Base-by-base conservation (phyloP, 37 sponge, comb jelly and placozoan species). In the Chondrilla cf. caribensis region DNA sequence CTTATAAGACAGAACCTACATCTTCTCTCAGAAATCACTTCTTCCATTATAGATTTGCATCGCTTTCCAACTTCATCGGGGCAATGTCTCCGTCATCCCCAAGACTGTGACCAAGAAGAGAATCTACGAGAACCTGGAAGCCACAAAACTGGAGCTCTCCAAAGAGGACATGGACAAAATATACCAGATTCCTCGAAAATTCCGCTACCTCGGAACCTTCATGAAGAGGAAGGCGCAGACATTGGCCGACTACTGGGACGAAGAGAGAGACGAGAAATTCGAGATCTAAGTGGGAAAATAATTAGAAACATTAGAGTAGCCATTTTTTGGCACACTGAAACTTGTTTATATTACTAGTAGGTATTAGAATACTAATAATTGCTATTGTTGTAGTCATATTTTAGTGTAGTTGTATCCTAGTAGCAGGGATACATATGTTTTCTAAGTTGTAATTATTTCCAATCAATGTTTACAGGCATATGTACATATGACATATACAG, bases 101-200 rank as follows among this genome's bases (percentile, higher is more conserved):
- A 97, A 97, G 83, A 88, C 94, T 38, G 88, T 88, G 41, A 97
- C 51, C n/a, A 86, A 73, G 32, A 32, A 54, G 11, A 78, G 97
- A 29, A 79, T 97, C 59, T 41, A 31, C 37, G 88, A 93, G 70
- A 97, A 97, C 86, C 80, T 91, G 24, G 79, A 43, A n/a, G 83
- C 92, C 25, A 73, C 76, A 0, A 71, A 83, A 36, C 41, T 97
- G 70, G 79, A 83, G 71, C 90, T 97, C 17, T 81, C 82, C 43
- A 77, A 64, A 2, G 93, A 91, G 26, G 94, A 97, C 76, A 86
- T 97, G 81, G 79, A 84, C 79, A 91, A 57, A 33, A 71, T 97
- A 22, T 40, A 55, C 0, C 81, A 51, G 15, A 6, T 90, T 3
- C 80, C 85, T 60, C 80, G 67, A 54, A 81, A 87, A n/a, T 58